Evolutionary conservation across 2,888 invertebrate genomes (phyloP), one percentile per base, ranked within the genome.

Genomic region (Mellilla xanthometata): DNA sequence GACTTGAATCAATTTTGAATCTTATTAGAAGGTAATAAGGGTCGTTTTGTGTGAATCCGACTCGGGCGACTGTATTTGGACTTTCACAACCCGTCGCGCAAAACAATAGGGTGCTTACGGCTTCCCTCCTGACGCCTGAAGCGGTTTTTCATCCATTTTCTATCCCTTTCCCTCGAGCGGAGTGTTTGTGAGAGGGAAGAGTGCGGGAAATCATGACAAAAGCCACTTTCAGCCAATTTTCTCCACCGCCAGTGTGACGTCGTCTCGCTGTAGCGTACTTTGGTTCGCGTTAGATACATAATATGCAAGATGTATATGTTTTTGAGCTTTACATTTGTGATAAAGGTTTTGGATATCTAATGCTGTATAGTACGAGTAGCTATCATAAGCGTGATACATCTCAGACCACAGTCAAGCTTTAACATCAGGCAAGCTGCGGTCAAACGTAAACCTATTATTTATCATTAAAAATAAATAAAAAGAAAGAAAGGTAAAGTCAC

Each of bases 151-250:
- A 74, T 73, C 59, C 52, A 60, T 65, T 54, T 48, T 12, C 65
- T 62, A 33, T 82, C 77, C 59, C 62, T 56, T 53, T 82, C 65
- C 35, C 63, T 56, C 72, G 45, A 39, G 50, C 43, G 43, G 33
- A 26, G 34, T 38, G 24, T 42, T 29, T 38, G 42, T 52, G 49
- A 56, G 78, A 57, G 76, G 24, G 68, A 83, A 55, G 56, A 70
- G 74, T 50, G 51, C 52, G 48, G 72, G 60, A 45, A 58, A 67
- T 56, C 57, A 59, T 62, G 64, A 72, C 72, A 65, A 76, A 81
- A 81, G 83, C 78, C 79, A 83, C 85, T 87, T 82, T 81, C 65
- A 78, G 86, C 81, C 86, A 88, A 88, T 88, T 88, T 86, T 79
- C 76, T 65, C 60, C 70, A 78, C 76, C 78, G 72, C 73, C 74